Percentiles rank a stretch among this genome's conserved stretches.
These are phyloP conservation scores for Micromys minutus DNA, from an alignment of 2,113 vertebrate species.

Conservation along the genomic window DNA sequence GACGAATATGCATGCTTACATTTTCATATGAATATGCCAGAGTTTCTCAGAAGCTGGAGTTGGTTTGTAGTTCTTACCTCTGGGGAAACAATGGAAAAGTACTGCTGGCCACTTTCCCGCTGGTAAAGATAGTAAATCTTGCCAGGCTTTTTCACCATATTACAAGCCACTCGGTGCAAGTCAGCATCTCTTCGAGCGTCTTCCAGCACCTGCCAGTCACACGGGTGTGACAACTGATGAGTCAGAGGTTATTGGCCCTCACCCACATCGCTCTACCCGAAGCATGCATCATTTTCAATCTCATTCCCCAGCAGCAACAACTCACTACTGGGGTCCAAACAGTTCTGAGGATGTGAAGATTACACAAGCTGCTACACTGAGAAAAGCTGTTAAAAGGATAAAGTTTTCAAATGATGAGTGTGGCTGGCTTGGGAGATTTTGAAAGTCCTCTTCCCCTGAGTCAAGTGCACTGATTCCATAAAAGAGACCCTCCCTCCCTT, in stretches of 20 bases:
- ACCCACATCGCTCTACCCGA: background rate
- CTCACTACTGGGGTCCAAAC: background rate
- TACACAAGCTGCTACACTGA: background rate
- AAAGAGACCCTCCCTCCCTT: background rate
- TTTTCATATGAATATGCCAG: background rate
- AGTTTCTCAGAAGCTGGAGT: slow-evolving; percentile 5
- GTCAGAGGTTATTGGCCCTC: background rate
- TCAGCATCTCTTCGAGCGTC: slow-evolving; percentile 94
- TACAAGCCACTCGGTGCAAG: slow-evolving; percentile 95
- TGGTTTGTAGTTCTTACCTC: slow-evolving; percentile 84
- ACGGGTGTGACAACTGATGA: background rate
- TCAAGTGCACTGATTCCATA: slow-evolving; percentile 16
- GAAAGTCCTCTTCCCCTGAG: slow-evolving; percentile 4
- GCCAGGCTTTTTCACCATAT: slow-evolving; percentile 96
- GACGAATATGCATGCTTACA: background rate
- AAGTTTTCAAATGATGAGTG: slow-evolving; percentile 18
- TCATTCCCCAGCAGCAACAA: background rate
- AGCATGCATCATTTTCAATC: background rate
- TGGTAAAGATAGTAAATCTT: slow-evolving; percentile 95
- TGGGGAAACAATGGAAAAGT: slow-evolving; percentile 97
- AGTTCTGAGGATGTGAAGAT: slow-evolving; percentile 40
- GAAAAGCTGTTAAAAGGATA: slow-evolving; percentile 29
- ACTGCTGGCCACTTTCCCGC: slow-evolving; percentile 92
- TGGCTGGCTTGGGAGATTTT: background rate
- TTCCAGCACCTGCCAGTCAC: slow-evolving; percentile 90